Percentiles rank a stretch among this genome's conserved stretches.
Evolutionary conservation across 1,140 invertebrate species (phyloP).

Genomic region (Drosophila seguyi): DNA sequence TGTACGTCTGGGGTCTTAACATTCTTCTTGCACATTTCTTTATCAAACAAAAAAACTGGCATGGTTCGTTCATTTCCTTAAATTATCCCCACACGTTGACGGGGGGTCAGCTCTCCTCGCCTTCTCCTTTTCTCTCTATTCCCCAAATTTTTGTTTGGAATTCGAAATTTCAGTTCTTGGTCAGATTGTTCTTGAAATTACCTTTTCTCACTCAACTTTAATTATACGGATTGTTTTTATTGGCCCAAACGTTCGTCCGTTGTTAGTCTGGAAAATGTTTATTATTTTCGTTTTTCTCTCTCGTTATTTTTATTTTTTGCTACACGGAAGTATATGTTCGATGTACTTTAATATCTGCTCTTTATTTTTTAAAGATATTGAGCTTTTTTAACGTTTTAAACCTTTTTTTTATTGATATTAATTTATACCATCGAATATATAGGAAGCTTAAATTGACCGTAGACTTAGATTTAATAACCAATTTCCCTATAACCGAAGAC

Average conservation of each 20-base stretch:
- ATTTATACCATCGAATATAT: too few species aligned
- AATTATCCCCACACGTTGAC: constrained; percentile 60
- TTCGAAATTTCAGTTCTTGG: constrained; percentile 49
- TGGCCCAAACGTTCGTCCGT: constrained; percentile 33
- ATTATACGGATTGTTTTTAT: constrained; percentile 48
- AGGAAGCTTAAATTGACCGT: too few species aligned
- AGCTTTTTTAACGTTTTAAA: too few species aligned
- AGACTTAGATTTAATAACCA: too few species aligned
- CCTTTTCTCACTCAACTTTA: constrained; percentile 70
- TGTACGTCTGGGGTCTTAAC: constrained; percentile 37
- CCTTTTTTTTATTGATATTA: too few species aligned
- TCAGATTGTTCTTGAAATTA: constrained; percentile 64
- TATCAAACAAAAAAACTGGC: constrained; percentile 58
- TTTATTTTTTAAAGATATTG: background rate
- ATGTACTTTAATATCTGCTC: background rate
- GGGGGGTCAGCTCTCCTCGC: constrained; percentile 56
- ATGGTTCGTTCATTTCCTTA: constrained; percentile 60
- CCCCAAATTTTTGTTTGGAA: constrained; percentile 39
- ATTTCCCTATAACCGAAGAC: too few species aligned
- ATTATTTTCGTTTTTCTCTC: constrained; percentile 8
- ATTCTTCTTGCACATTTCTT: constrained; percentile 68
- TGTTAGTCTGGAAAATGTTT: constrained; percentile 25
- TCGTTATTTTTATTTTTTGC: background rate
- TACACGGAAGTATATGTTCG: constrained; percentile 21
- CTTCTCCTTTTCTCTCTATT: background rate